These are phyloP conservation scores for Conomelus anceps DNA, from an alignment of 2,888 invertebrate species.

Conservation along the genomic window DNA sequence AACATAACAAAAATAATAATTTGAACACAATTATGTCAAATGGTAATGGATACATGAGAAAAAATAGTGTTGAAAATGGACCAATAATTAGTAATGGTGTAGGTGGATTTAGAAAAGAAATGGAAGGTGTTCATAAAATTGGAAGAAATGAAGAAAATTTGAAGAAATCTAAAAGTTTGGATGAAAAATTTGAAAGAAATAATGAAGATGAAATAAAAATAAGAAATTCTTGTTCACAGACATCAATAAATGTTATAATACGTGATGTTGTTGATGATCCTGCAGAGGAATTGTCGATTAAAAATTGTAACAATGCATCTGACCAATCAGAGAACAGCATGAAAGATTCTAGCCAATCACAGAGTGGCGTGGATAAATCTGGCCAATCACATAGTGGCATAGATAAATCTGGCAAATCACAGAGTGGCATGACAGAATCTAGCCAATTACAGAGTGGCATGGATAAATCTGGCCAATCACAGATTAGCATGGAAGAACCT, in stretches of 20 bases:
- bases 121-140: not conserved
- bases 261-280: not conserved
- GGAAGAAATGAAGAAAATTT: too few species aligned
- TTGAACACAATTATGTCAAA: not conserved
- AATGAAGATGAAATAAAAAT: not conserved
- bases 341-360: not conserved
- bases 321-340: not conserved
- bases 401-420: too few species aligned
- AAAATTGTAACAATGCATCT: not conserved
- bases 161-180: not conserved
- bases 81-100: not conserved
- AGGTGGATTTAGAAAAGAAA: too few species aligned
- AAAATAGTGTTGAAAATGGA: not conserved
- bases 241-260: not conserved
- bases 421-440: not conserved
- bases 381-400: too few species aligned
- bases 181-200: not conserved
- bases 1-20: not conserved
- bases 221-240: not conserved
- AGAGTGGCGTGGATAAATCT: not conserved
- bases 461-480: not conserved
- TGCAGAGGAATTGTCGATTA: not conserved
- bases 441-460: not conserved
- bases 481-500: too few species aligned
- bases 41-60: not conserved